A percentile compares a stretch with the other conserved stretches of the same genome.
Evolutionary conservation across 2,797 vertebrate genomes (phyloP).

Genomic region (Sebastiscus tertius): DNA sequence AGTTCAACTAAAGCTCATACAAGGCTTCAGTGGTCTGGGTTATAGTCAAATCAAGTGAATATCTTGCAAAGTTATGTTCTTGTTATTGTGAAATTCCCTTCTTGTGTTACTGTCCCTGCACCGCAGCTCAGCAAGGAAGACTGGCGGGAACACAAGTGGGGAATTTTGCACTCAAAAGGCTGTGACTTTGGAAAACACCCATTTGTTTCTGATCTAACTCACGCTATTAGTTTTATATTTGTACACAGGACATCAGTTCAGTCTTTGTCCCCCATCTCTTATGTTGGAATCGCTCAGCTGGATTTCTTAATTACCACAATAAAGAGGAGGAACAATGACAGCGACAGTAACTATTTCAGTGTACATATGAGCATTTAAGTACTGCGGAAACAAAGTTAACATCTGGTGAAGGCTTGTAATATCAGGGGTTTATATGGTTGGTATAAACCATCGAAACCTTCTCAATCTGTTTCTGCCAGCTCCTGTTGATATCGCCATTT

Average conservation of each 20-base stretch:
- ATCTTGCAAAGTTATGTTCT: neutral
- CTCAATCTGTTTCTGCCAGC: fast-evolving
- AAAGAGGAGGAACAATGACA: neutral
- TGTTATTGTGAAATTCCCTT: neutral
- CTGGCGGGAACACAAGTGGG: too few relatives aligned
- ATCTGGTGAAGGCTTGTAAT: neutral
- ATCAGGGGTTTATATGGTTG: neutral
- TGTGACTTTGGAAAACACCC: neutral
- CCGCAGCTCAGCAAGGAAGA: too few relatives aligned
- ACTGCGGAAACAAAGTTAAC: neutral
- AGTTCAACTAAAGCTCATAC: neutral
- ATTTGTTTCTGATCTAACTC: too few relatives aligned
- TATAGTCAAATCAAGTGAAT: neutral
- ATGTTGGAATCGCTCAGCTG: neutral
- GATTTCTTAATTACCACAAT: fast-evolving
- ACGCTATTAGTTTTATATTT: neutral
- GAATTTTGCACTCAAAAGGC: neutral
- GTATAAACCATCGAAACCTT: neutral
- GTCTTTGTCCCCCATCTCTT: neutral
- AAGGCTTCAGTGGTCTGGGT: neutral
- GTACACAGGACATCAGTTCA: neutral
- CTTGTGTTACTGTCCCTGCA: neutral
- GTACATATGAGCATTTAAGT: neutral
- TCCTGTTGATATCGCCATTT: too few relatives aligned
- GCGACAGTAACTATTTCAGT: neutral